Base-by-base conservation (phyloP, 92 coral and sea anemone genomes). In the Epizoanthus ramosus region DNA sequence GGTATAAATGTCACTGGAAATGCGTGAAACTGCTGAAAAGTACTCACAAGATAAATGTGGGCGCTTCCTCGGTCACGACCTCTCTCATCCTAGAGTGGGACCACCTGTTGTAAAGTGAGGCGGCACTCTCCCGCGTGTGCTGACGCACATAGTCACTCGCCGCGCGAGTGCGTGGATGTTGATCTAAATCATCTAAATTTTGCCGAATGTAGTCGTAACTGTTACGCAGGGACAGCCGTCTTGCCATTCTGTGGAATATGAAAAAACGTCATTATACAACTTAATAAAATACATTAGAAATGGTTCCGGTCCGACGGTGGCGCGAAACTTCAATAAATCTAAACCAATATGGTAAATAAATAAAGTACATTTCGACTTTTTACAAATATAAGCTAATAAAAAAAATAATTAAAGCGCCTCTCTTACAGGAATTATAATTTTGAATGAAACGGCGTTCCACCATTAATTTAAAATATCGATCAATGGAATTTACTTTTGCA, bases 111-210 rank as follows among this genome's bases (percentile, higher is more conserved):
- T 59, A 58, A 15, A 76, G 2, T 19, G 58, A 33, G 13, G 57
- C 70, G 3, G 81, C 81, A 15, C 70, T 39, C 21, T 61, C 81
- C 70, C 81, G 69, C 70, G 81, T 76, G 70, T 76, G 63, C 6
- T 76, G 57, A 14, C 81, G 69, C 21, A 76, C 69, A 21, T 76
- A 76, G 37, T 19, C 7, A 12, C 81, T 76, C 23, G 81, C 81
- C 8, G 81, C 71, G 65, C 65, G 81, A 60, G 81, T 60, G 14
- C 71, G 69, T n/a, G 81, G 81, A 19, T 76, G 81, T 10, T 76
- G 70, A 52, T 76, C 81, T 22, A 76, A 58, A 13, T 76, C 81
- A 24, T 76, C 71, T 9, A 76, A 23, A 39, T 43, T 13, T 33
- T 76, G 68, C 19, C 81, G 81, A 24, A 76, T 60, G 37, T 59